Evolutionary conservation across 2,797 vertebrate genomes (phyloP), one percentile per base, ranked within the genome.

Genomic region (Steatocranus sp.): DNA sequence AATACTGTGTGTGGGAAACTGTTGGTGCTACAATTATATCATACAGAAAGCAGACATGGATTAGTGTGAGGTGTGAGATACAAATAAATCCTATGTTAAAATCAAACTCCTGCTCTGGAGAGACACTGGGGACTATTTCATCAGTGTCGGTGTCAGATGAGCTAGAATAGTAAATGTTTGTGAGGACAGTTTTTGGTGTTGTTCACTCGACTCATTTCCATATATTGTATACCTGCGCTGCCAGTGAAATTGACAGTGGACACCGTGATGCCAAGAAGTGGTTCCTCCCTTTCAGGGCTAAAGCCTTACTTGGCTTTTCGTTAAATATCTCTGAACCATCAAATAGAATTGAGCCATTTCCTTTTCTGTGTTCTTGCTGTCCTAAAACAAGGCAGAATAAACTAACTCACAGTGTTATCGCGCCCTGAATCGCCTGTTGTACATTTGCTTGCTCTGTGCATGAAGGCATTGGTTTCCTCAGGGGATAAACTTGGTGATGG

Each of bases 361-460:
- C 41, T 12, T 27, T n/a, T 18, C 43, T 73, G 66, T 48, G 66
- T 46, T 46, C 7, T 30, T 73, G 15, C 32, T 46, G 36, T 58
- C 10, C 36, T 43, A 12, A 48, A 80, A 49, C 66, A 63, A 15
- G 43, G 56, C 58, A 78, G 70, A 83, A 80, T 66, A 80, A 84
- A 86, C 86, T 25, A 86, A 81, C 85, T 79, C 81, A 86, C 87
- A 70, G 86, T 58, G 46, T 80, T 76, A 78, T 86, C 78, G 79
- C 75, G 3, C 41, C 41, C 66, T 38, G 17, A 75, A 43, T 83
- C 15, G 2, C 54, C 27, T 81, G 77, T 49, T 32, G 58, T 54
- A 74, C 81, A 77, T 88, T 53, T 83, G 53, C 63, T 75, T 79
- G 48, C 63, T 86, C 75, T 75, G 36, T 75, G 58, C n/a, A 53